Percentiles rank a stretch among this genome's conserved stretches.
These are phyloP conservation scores for Channallabes apus DNA, from an alignment of 2,797 vertebrate genomes.

Conservation along the genomic window DNA sequence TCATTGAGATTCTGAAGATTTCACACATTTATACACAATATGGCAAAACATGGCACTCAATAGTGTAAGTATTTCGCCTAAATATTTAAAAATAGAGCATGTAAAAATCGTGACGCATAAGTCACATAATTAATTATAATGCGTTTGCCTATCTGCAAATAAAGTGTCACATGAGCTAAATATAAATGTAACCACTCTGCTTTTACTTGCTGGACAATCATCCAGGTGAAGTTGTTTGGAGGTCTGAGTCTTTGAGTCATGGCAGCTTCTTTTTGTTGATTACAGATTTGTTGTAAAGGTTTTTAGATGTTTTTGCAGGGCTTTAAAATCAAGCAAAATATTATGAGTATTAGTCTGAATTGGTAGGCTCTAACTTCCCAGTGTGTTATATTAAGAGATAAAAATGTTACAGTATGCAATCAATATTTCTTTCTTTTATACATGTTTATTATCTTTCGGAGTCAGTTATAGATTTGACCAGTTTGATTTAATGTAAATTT, in stretches of 20 bases:
- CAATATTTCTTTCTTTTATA: neutral
- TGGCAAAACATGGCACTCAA: neutral
- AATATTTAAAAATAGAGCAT: neutral
- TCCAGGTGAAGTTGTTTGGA: no score
- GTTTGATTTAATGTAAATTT: neutral
- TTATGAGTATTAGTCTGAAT: neutral
- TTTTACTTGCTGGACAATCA: no score
- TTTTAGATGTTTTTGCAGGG: neutral
- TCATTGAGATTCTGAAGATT: neutral
- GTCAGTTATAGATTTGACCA: neutral
- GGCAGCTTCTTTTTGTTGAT: no score
- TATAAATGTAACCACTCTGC: no score
- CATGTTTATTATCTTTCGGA: neutral
- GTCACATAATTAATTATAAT: neutral
- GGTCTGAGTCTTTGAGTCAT: no score
- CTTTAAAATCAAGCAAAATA: neutral
- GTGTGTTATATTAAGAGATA: neutral
- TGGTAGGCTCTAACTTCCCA: neutral
- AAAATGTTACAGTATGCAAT: neutral
- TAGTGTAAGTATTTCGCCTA: neutral
- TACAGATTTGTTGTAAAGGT: neutral
- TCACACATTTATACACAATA: neutral
- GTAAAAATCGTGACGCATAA: neutral
- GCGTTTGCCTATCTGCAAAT: neutral
- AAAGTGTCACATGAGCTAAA: neutral